Evolutionary conservation across 64 coral and sea anemone genomes (phyloP).

Genomic region (Actinia tenebrosa): DNA sequence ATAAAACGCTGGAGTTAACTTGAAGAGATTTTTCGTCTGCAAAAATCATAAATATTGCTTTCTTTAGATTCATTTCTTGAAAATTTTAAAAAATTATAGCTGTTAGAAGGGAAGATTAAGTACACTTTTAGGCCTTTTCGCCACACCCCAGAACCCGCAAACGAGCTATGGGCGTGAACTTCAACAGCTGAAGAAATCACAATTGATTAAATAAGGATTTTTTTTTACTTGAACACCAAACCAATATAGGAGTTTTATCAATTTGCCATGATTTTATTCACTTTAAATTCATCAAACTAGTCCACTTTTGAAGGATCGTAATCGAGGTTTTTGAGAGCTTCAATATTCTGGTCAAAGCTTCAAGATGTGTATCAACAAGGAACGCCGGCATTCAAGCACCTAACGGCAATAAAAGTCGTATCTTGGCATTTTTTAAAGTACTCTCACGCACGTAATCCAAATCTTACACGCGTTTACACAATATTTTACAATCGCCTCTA

Average conservation of each 20-base stretch:
- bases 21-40: not conserved
- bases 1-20: not conserved
- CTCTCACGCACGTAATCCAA: not conserved
- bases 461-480: constrained; percentile 5
- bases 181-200: constrained; percentile 5
- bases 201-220: constrained; percentile 12
- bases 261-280: constrained; percentile 21
- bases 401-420: not conserved
- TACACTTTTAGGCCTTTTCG: not conserved
- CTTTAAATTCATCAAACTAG: constrained; percentile 18
- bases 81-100: not conserved
- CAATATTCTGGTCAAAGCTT: not conserved
- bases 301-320: not conserved
- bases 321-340: not conserved
- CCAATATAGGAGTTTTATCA: constrained; percentile 18
- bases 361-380: not conserved
- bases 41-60: not conserved
- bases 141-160: constrained; percentile 14
- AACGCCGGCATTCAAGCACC: not conserved
- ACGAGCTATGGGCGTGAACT: constrained; percentile 4
- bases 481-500: not conserved
- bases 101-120: not conserved
- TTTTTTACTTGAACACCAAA: not conserved
- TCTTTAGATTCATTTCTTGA: not conserved
- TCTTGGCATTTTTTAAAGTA: not conserved